Base-by-base conservation (phyloP, 2,888 invertebrate species). In the Cheilosia scutellata region DNA sequence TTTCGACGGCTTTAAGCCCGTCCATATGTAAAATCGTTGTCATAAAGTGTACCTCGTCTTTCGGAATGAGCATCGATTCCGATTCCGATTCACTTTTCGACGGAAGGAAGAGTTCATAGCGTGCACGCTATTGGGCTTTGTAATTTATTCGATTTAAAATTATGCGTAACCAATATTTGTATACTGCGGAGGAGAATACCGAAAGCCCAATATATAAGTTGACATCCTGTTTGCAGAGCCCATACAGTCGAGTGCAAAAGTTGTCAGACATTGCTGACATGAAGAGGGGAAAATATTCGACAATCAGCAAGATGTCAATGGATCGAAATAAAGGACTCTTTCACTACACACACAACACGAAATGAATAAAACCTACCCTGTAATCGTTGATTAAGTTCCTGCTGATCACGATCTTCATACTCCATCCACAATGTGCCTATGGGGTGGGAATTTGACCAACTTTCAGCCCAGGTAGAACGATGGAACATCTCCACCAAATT, bases 91-190 rank as follows among this genome's bases (percentile, higher is more conserved):
- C 5, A 40, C 16, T 31, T 55, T 55, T 11, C 53, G 31, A 31
- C 20, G 62, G 62, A 53, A 42, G 42, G 62, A 74, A 44, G 62
- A 42, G 33, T 27, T 71, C 40, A 60, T 37, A 0, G 37, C 9
- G 44, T 31, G 13, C 31, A 37, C 25, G 11, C 29, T 58, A 37
- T 11, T 55, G 57, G 42, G 3, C 29, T 44, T 57, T 74, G 31
- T 47, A 13, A 63, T 44, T 55, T 55, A 74, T 63, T 63, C 44
- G 27, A 31, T 11, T 20, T 5, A 44, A 53, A 44, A 44, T 62
- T 63, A 33, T 44, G 53, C 25, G 20, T 51, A 60, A 44, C 31
- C 63, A 44, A 55, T 33, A 55, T 62, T 63, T 74, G 20, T 42
- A 47, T 58, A 11, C 37, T 47, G n/a, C 33, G 25, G 20, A 58